Base-by-base conservation (phyloP, 2,888 invertebrate species). In the Pimpla rufipes region DNA sequence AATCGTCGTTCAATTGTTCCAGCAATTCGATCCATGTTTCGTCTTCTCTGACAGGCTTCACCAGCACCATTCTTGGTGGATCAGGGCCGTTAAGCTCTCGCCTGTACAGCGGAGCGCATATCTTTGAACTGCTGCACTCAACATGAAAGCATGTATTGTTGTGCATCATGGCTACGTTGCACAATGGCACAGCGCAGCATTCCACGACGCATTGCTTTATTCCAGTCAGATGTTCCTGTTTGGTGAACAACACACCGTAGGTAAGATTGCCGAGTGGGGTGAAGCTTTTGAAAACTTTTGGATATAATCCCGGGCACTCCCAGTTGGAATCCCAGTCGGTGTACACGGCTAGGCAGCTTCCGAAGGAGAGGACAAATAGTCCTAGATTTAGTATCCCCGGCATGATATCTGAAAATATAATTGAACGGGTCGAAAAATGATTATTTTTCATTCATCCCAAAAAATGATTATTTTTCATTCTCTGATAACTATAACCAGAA, bases 91-190 rank as follows among this genome's bases (percentile, higher is more conserved):
- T 92, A 87, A 95, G 94, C 86, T 96, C 96, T 8, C 94, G 93
- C 57, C 95, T 94, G 59, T 95, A 94, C 18, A 96, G 94, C 0
- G 97, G 97, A 85, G 96, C 89, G 89, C 97, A 97, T 40, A 96
- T 93, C 89, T 96, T 96, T 90, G 97, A 96, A 87, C 94, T 96
- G 5, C 93, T 94, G 93, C 97, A 97, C 81, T 95, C 95, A 18
- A 97, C 95, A 93, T 97, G 97, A 91, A 96, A 98, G 91, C 98
- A 98, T 83, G 96, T 96, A 21, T 94, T 93, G 89, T 97, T 96
- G 87, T 95, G 96, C 93, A 97, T 96, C 90, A 98, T 96, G 3
- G 96, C 97, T 84, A 97, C 96, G 92, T 98, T 97, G 92, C 98
- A 98, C 1, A 94, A 93, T 70, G 95, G 93, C 86, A 96, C 93